Evolutionary conservation across 2,113 vertebrate genomes (phyloP).

Genomic region (Tamias sibiricus): DNA sequence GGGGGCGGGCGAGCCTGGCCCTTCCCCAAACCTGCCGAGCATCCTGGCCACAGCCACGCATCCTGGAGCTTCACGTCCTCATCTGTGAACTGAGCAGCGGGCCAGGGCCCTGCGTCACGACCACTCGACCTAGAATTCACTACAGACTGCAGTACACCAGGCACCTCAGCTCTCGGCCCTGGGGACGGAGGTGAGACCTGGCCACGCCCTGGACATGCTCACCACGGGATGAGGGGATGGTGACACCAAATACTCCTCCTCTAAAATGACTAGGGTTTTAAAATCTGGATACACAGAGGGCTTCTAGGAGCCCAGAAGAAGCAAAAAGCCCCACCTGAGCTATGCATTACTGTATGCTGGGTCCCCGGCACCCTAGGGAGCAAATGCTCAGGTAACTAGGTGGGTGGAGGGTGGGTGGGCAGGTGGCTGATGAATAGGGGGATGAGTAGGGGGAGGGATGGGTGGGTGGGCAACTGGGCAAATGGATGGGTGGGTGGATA

Average conservation of each 20-base stretch:
- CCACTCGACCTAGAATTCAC: neutral
- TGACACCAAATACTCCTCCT: neutral
- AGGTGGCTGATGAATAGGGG: no score
- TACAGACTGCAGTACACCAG: rapidly evolving
- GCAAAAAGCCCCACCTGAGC: no score
- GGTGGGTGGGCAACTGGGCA: no score
- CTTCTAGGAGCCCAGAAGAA: neutral
- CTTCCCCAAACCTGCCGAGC: no score
- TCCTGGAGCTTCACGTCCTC: neutral
- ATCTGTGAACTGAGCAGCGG: no score
- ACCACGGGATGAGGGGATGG: neutral
- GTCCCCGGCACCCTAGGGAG: neutral
- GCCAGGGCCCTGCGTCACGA: neutral
- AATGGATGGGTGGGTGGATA: neutral
- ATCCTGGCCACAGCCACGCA: neutral
- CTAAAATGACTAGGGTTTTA: neutral
- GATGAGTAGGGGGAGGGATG: no score
- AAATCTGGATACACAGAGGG: neutral
- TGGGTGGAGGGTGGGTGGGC: no score
- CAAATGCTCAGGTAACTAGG: no score
- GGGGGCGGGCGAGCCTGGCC: neutral
- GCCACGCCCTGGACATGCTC: neutral
- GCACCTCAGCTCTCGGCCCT: neutral
- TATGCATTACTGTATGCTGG: no score
- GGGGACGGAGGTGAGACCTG: neutral